A percentile compares a stretch with the other conserved stretches of the same genome.
phyloP scores from a whole-genome alignment of 2,113 vertebrate genomes.

The Nettapus auritus region DNA sequence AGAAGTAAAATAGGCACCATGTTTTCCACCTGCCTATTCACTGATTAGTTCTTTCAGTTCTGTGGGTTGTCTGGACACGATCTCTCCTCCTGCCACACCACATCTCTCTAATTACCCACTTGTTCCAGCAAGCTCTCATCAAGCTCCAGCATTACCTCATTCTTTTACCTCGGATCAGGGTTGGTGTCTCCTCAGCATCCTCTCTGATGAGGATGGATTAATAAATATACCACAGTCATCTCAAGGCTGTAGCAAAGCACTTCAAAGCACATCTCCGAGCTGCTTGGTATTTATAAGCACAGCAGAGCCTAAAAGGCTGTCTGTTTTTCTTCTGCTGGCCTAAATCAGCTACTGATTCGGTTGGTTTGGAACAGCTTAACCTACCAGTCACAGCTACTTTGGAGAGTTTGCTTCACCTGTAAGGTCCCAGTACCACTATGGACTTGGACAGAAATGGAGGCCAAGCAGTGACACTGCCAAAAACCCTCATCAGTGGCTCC shows the following conservation, averaged over 20 bases:
- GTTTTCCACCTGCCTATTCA: neutral
- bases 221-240: neutral
- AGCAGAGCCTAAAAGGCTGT: neutral
- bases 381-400: neutral
- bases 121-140: neutral
- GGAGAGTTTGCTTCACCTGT: neutral
- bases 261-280: neutral
- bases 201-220: neutral
- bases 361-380: neutral
- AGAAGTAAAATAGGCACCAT: neutral
- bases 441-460: neutral
- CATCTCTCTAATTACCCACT: conserved; percentile 33
- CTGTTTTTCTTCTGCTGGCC: neutral
- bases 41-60: neutral
- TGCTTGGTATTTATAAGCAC: neutral
- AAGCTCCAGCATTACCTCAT: conserved; percentile 41
- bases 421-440: neutral
- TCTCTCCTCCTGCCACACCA: neutral
- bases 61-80: neutral
- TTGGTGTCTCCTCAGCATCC: neutral
- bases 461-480: neutral
- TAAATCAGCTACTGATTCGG: neutral
- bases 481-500: neutral
- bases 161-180: neutral
- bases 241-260: neutral